Conservation (phyloP, 2,113 vertebrate genomes). For the Saguinus midas region DNA sequence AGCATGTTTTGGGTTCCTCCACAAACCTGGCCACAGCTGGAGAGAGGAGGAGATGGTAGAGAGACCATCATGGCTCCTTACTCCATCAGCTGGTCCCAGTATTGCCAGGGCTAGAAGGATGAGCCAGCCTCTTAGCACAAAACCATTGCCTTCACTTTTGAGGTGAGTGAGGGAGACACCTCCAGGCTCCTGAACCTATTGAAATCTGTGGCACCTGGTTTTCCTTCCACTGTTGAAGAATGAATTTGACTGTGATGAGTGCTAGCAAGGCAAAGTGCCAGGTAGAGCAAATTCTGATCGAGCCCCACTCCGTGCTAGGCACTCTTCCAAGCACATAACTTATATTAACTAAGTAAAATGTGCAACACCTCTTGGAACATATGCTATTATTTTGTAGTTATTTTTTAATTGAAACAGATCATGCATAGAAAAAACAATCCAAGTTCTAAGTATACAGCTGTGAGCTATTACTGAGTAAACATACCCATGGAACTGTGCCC, state of each 20-base stretch:
- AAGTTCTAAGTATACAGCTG: not conserved
- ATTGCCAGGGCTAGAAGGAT: conserved; percentile 88
- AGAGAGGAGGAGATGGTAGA: conserved; percentile 86
- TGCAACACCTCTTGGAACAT: not conserved
- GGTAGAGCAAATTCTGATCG: not conserved
- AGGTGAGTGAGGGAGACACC: not conserved
- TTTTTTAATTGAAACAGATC: not conserved
- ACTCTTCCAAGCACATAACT: not conserved
- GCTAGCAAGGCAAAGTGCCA: not conserved
- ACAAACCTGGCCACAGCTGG: conserved; percentile 82
- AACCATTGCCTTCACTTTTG: conserved; percentile 90
- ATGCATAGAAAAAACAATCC: not conserved
- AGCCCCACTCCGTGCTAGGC: not conserved
- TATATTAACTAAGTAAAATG: not conserved
- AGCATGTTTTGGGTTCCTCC: conserved; percentile 87
- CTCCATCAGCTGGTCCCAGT: conserved; percentile 87
- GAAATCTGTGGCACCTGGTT: conserved; percentile 89
- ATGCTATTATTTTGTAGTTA: not conserved
- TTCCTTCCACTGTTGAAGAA: conserved; percentile 93
- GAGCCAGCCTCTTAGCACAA: conserved; percentile 91
- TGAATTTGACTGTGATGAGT: conserved; percentile 91
- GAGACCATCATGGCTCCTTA: conserved; percentile 87
- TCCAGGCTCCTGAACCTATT: conserved; percentile 88
- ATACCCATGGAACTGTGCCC: not conserved
- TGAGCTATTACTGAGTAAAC: not conserved